A percentile compares a stretch with the other conserved stretches of the same genome.
Conservation (phyloP, 2,888 invertebrate genomes). For the Pachliopta kotzebuea region DNA sequence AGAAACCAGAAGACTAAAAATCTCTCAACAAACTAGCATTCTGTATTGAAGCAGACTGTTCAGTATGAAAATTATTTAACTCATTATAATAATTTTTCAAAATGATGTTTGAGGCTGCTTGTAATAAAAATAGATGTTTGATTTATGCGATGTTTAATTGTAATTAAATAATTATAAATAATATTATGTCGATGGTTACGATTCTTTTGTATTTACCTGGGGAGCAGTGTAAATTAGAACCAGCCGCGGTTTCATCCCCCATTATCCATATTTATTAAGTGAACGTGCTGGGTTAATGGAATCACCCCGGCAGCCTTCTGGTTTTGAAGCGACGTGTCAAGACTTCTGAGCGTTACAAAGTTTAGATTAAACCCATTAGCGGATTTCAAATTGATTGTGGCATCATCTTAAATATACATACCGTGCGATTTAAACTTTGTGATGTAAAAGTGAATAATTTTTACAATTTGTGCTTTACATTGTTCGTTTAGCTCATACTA, state of each 20-base stretch:
- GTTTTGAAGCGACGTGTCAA: slow-evolving; percentile 28
- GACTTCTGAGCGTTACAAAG: slow-evolving; percentile 28
- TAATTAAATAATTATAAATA: too few relatives aligned
- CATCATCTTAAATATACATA: slow-evolving; percentile 7
- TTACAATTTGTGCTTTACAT: neutral
- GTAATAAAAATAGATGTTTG: too few relatives aligned
- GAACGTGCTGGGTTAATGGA: slow-evolving; percentile 26
- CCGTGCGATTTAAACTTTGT: neutral
- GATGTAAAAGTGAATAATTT: neutral
- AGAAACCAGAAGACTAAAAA: too few relatives aligned
- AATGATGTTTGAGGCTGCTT: too few relatives aligned
- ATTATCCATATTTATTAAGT: slow-evolving; percentile 26
- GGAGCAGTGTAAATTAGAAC: slow-evolving; percentile 6
- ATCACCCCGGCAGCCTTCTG: slow-evolving; percentile 25
- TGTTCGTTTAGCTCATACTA: too few relatives aligned
- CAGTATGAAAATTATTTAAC: too few relatives aligned
- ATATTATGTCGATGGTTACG: too few relatives aligned
- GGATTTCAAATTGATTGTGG: slow-evolving; percentile 26
- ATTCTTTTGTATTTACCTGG: neutral
- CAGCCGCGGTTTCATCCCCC: slow-evolving; percentile 16
- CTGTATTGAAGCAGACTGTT: too few relatives aligned
- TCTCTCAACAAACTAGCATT: too few relatives aligned
- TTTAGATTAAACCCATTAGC: slow-evolving; percentile 27
- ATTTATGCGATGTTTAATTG: too few relatives aligned
- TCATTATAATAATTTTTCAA: too few relatives aligned